These are phyloP conservation scores for Psittacula derbiana DNA, from an alignment of 2,797 vertebrate genomes.

Conservation along the genomic window DNA sequence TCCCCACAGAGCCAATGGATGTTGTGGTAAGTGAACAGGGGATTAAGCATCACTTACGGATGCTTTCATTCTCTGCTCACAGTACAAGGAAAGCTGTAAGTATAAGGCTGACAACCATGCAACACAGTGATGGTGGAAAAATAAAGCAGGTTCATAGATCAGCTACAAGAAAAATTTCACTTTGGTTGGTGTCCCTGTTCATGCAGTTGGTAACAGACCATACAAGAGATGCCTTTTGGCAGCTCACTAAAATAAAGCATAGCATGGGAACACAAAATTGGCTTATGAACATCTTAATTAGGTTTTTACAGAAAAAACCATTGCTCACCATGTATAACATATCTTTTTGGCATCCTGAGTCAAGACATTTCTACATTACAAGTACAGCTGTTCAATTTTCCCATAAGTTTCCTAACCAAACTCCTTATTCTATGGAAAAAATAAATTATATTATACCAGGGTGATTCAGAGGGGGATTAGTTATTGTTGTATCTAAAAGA, in stretches of 20 bases:
- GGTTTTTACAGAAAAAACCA: not conserved
- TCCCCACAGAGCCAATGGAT: not conserved
- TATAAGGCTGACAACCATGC: not conserved
- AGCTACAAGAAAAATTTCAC: not conserved
- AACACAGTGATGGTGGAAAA: not conserved
- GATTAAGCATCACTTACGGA: not conserved
- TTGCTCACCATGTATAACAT: fast-evolving
- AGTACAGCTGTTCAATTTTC: not conserved
- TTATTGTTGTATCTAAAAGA: not conserved
- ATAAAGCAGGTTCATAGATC: not conserved
- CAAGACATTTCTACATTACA: not conserved
- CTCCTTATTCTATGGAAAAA: not conserved
- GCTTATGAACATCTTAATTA: not conserved
- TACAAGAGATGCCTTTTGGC: not conserved
- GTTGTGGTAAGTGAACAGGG: not conserved
- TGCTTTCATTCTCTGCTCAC: not conserved
- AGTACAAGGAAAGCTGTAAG: not conserved
- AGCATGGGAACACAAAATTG: not conserved
- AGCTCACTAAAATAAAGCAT: not conserved
- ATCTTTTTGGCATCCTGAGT: not conserved
- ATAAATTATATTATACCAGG: not conserved
- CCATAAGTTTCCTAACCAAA: not conserved
- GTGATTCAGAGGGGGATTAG: not conserved
- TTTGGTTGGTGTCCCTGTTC: not conserved
- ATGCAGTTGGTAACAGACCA: not conserved